These are phyloP conservation scores for Rhopalosiphum padi DNA, from an alignment of 1,140 invertebrate genomes.

Conservation along the genomic window DNA sequence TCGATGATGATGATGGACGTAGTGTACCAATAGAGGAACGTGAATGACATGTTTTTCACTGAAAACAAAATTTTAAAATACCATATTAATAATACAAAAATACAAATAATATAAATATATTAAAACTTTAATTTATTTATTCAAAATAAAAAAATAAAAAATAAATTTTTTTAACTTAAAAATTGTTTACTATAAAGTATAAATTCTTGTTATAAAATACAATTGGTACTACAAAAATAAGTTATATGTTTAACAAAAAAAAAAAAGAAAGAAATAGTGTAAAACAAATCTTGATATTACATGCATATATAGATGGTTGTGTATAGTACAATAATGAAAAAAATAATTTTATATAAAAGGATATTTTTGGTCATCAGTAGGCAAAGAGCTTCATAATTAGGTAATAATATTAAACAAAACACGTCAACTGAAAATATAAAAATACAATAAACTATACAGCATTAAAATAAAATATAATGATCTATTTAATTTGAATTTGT, in stretches of 20 bases:
- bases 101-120: neutral
- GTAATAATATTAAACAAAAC: neutral
- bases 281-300: neutral
- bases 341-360: neutral
- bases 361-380: neutral
- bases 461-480: neutral
- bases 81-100: neutral
- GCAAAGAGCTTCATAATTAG: neutral
- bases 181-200: neutral
- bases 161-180: neutral
- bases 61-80: neutral
- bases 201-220: no score
- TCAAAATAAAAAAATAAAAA: neutral
- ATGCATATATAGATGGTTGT: neutral
- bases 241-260: neutral
- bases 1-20: constrained; percentile 49
- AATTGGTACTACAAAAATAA: no score
- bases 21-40: constrained; percentile 8
- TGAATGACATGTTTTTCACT: constrained; percentile 49
- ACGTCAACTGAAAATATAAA: neutral
- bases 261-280: neutral
- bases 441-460: neutral
- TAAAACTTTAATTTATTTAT: neutral
- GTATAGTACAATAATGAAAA: neutral
- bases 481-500: neutral